A percentile compares a stretch with the other conserved stretches of the same genome.
phyloP scores from a whole-genome alignment of 2,113 vertebrate genomes.

The Eulemur macaco region DNA sequence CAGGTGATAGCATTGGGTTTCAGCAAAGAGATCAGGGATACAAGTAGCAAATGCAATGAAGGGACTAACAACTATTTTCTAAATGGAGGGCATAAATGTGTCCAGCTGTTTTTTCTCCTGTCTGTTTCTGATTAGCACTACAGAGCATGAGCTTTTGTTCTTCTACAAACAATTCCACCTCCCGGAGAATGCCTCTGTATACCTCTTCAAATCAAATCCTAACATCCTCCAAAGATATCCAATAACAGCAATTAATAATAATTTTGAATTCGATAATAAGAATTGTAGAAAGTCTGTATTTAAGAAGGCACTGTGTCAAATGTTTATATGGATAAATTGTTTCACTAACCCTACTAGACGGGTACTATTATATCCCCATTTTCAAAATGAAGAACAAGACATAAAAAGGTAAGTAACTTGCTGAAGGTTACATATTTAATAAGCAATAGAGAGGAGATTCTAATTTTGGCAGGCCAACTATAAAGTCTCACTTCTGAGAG shows the following conservation, averaged over 20 bases:
- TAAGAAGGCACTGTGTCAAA: neutral
- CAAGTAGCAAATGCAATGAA: neutral
- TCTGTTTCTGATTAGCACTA: neutral
- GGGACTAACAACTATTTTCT: neutral
- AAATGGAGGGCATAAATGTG: neutral
- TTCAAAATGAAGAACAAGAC: neutral
- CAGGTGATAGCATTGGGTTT: neutral
- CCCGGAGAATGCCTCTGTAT: neutral
- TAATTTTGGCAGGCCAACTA: neutral
- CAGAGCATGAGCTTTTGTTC: neutral
- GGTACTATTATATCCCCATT: neutral
- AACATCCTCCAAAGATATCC: neutral
- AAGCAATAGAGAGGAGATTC: neutral
- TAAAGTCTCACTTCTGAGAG: neutral
- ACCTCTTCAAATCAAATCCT: neutral
- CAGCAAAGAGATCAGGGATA: neutral
- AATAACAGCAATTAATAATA: neutral
- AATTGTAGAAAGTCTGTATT: neutral
- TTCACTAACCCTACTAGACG: neutral
- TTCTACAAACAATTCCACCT: neutral
- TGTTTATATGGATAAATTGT: neutral
- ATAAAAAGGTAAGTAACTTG: neutral
- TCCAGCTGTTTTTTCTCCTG: neutral
- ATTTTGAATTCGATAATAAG: neutral
- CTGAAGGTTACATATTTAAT: neutral